Evolutionary conservation across 2,113 vertebrate genomes (phyloP).

Genomic region (Tragulus kanchil): DNA sequence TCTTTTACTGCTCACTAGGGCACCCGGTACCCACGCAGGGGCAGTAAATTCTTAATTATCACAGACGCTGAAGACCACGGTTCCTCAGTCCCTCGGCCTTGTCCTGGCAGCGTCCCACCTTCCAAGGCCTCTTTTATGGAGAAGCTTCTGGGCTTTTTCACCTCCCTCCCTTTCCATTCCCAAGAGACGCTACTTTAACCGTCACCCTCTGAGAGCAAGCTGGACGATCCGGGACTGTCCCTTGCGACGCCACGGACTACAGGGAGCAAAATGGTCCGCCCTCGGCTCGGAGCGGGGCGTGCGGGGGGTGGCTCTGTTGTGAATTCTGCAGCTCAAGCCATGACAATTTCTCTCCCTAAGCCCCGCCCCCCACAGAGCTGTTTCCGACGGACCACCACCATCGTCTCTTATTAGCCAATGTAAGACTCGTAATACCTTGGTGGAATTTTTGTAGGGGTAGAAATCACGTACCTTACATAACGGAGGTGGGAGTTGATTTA

Average conservation of each 20-base stretch:
- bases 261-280: not conserved
- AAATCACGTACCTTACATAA: slow-evolving; percentile 66
- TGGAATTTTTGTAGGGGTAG: slow-evolving; percentile 78
- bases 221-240: not conserved
- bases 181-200: not conserved
- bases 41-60: slow-evolving; percentile 84
- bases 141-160: slow-evolving; percentile 21
- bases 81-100: not conserved
- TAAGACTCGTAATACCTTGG: slow-evolving; percentile 70
- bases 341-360: slow-evolving; percentile 15
- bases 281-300: not conserved
- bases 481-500: slow-evolving; percentile 79
- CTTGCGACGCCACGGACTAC: too few relatives aligned
- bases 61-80: slow-evolving; percentile 42
- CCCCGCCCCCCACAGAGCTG: not conserved
- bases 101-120: slow-evolving; percentile 50
- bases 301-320: not conserved
- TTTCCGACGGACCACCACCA: slow-evolving; percentile 79
- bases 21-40: slow-evolving; percentile 59
- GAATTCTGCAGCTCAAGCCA: not conserved
- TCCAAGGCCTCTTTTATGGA: not conserved
- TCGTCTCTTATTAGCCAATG: slow-evolving; percentile 75
- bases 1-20: slow-evolving; percentile 86
- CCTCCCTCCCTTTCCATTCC: not conserved
- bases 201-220: not conserved